Conservation (phyloP, 2,888 invertebrate species). For the Listrodromus nycthemerus region DNA sequence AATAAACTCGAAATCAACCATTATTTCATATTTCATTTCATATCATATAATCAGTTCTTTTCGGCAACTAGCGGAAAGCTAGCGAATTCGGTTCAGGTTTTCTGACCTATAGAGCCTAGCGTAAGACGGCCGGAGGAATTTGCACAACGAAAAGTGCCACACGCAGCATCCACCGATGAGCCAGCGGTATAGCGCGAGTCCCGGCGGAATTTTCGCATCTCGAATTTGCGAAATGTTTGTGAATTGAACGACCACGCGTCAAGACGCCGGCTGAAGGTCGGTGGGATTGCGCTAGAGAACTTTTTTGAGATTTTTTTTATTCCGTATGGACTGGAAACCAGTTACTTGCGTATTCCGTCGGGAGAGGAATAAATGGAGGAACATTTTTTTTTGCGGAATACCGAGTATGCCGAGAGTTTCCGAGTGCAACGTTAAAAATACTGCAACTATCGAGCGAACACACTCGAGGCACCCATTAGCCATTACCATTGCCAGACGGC, state of each 20-base stretch:
- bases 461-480: slow-evolving; percentile 79
- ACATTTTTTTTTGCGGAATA: slow-evolving; percentile 39
- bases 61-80: not conserved
- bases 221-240: slow-evolving; percentile 33
- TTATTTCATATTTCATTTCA: too few species aligned
- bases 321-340: slow-evolving; percentile 3
- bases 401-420: slow-evolving; percentile 41
- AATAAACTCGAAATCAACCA: not conserved
- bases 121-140: slow-evolving; percentile 2
- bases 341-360: slow-evolving; percentile 34
- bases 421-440: slow-evolving; percentile 75
- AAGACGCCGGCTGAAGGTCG: not conserved
- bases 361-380: slow-evolving; percentile 33
- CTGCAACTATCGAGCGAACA: slow-evolving; percentile 74
- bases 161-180: not conserved
- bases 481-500: slow-evolving; percentile 78
- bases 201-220: slow-evolving; percentile 46
- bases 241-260: slow-evolving; percentile 24
- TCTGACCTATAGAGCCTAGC: not conserved
- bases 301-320: slow-evolving; percentile 11
- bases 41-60: not conserved
- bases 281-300: slow-evolving; percentile 21
- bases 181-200: slow-evolving; percentile 5
- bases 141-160: slow-evolving; percentile 53
- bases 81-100: not conserved